These are phyloP conservation scores for Ceyx erithaca DNA, from an alignment of 2,797 vertebrate genomes.

Conservation along the genomic window DNA sequence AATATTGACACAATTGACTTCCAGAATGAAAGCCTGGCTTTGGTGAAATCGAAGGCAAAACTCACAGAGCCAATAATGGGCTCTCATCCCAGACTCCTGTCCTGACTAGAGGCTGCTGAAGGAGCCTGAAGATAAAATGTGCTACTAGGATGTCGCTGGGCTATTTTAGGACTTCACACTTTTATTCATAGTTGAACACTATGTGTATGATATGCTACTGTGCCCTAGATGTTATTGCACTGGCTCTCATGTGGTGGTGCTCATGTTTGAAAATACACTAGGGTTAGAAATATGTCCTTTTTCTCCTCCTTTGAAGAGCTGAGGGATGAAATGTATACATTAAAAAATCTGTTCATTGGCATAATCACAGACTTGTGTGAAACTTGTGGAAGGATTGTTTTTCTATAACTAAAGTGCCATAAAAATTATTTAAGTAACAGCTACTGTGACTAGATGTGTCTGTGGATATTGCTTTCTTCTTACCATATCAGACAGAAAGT, in stretches of 20 bases:
- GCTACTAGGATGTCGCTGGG: constrained; percentile 2
- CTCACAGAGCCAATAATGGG: background rate
- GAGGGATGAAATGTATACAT: background rate
- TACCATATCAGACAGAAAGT: background rate
- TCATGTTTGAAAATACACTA: constrained; percentile 1
- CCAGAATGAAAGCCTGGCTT: background rate
- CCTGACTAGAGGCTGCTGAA: background rate
- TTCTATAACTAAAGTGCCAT: background rate
- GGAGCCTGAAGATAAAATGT: background rate
- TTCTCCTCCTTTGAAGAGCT: background rate
- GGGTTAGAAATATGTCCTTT: background rate
- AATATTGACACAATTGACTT: constrained; percentile 17
- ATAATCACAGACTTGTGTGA: background rate
- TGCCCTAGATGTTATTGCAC: background rate
- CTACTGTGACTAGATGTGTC: background rate
- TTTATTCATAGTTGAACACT: background rate
- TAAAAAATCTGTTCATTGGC: background rate
- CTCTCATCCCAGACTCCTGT: background rate
- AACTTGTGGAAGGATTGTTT: background rate
- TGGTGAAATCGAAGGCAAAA: background rate
- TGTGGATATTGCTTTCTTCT: background rate
- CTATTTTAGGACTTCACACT: constrained; percentile 22
- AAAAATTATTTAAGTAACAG: background rate
- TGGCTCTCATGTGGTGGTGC: constrained; percentile 2
- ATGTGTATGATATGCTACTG: background rate